phyloP scores from a whole-genome alignment of 2,113 vertebrate species.

The Labeo rohita region DNA sequence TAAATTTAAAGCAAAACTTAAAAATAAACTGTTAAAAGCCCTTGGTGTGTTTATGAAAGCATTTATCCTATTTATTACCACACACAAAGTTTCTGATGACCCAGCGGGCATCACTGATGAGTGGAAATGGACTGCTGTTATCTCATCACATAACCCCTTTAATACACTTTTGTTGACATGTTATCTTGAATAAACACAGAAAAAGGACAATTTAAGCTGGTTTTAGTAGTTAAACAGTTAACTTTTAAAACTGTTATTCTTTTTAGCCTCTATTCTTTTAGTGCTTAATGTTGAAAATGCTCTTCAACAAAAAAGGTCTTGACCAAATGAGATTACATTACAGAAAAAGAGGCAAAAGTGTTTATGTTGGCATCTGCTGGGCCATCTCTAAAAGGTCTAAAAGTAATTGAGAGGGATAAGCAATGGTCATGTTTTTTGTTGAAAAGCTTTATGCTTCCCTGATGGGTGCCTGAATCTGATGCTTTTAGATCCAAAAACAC shows the following conservation, averaged over 20 bases:
- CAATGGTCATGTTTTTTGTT: not conserved
- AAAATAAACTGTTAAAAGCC: not conserved
- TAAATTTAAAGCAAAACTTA: too few relatives aligned
- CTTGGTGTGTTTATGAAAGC: too few relatives aligned
- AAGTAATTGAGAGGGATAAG: not conserved
- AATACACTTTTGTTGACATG: not conserved
- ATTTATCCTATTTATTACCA: not conserved
- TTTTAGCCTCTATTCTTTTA: not conserved
- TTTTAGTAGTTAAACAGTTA: not conserved
- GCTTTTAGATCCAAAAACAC: constrained; percentile 12
- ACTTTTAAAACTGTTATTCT: not conserved
- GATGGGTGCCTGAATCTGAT: not conserved
- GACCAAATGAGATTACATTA: not conserved
- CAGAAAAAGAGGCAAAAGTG: not conserved
- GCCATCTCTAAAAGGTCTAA: not conserved
- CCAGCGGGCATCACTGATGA: not conserved
- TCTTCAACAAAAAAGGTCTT: not conserved
- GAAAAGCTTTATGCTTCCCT: not conserved
- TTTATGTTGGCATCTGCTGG: not conserved
- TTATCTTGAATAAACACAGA: not conserved
- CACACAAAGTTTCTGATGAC: not conserved
- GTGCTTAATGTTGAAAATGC: not conserved
- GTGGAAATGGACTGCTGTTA: not conserved
- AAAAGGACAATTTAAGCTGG: not conserved
- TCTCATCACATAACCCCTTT: not conserved